Evolutionary conservation across 2,113 vertebrate species (phyloP).

Genomic region (Maccullochella peelii): DNA sequence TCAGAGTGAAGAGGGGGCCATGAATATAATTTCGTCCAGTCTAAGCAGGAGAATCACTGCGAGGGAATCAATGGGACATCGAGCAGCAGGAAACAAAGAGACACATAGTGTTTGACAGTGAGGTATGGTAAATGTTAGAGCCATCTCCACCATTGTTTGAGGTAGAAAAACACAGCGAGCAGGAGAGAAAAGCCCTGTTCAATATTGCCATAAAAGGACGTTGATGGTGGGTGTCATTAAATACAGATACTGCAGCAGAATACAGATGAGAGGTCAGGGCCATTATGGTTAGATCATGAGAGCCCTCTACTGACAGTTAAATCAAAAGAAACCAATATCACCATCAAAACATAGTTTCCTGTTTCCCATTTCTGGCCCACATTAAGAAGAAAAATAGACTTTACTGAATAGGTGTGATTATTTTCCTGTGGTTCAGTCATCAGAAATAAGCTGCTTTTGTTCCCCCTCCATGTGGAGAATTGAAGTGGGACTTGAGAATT

Average conservation of each 20-base stretch:
- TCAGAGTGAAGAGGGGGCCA: constrained; percentile 7
- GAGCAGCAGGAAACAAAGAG: constrained; percentile 48
- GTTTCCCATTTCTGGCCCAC: background rate
- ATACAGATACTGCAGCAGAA: constrained; percentile 34
- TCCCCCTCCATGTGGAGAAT: background rate
- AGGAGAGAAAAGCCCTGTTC: constrained; percentile 41
- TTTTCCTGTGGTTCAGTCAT: constrained; percentile 40
- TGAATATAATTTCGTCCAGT: constrained; percentile 24
- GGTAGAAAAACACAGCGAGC: constrained; percentile 16
- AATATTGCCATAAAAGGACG: constrained; percentile 50
- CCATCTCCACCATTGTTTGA: constrained; percentile 49
- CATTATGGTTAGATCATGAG: constrained; percentile 67
- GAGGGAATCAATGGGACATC: constrained; percentile 57
- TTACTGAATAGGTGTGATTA: constrained; percentile 43
- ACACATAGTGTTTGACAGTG: constrained; percentile 31
- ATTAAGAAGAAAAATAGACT: constrained; percentile 40
- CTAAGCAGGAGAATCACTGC: constrained; percentile 26
- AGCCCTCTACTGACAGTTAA: constrained; percentile 75
- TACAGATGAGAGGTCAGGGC: constrained; percentile 62
- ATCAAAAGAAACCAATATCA: constrained; percentile 59
- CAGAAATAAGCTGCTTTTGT: constrained; percentile 30
- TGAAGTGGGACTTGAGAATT: constrained; percentile 22
- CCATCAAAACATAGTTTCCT: constrained; percentile 31
- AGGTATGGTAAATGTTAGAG: constrained; percentile 35
- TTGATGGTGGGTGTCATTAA: constrained; percentile 51